These are phyloP conservation scores for Esox masquinongy DNA, from an alignment of 2,797 vertebrate species.

Conservation along the genomic window DNA sequence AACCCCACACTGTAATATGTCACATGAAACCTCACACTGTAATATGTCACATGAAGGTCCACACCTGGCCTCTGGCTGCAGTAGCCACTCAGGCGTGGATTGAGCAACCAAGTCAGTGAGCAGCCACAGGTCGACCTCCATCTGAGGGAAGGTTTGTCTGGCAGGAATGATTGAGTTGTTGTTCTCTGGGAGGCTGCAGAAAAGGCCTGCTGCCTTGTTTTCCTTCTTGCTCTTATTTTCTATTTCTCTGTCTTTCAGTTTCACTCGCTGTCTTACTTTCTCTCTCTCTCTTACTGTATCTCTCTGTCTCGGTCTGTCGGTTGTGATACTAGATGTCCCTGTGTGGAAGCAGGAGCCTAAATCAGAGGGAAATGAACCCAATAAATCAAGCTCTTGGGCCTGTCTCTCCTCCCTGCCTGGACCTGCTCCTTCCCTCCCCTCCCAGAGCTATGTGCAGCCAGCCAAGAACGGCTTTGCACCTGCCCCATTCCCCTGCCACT, in stretches of 20 bases:
- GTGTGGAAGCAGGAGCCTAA: conserved; percentile 54
- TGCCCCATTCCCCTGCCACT: conserved; percentile 3
- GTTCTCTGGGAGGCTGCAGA: conserved; percentile 57
- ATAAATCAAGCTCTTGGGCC: conserved; percentile 77
- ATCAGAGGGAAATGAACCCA: conserved; percentile 78
- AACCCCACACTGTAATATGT: conserved; percentile 25
- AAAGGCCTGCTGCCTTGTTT: conserved; percentile 34
- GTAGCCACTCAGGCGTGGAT: conserved; percentile 37
- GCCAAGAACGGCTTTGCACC: conserved; percentile 16
- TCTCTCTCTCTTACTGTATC: conserved; percentile 14
- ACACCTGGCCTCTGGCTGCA: conserved; percentile 6
- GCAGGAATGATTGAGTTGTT: conserved; percentile 69
- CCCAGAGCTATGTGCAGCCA: conserved; percentile 30
- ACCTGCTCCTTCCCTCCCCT: conserved; percentile 54
- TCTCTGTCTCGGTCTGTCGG: conserved; percentile 13
- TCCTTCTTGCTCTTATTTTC: conserved; percentile 34
- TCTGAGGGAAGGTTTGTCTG: conserved; percentile 54
- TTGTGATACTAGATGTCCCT: conserved; percentile 32
- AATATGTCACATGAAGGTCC: conserved; percentile 23
- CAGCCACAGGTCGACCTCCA: conserved; percentile 48
- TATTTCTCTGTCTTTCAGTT: conserved; percentile 35
- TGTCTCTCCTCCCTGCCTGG: conserved; percentile 64
- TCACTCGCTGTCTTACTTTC: conserved; percentile 41
- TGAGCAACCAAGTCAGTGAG: conserved; percentile 14
- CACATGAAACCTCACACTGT: conserved; percentile 39